These are phyloP conservation scores for Pontoporia blainvillei DNA, from an alignment of 2,113 vertebrate genomes.

Conservation along the genomic window DNA sequence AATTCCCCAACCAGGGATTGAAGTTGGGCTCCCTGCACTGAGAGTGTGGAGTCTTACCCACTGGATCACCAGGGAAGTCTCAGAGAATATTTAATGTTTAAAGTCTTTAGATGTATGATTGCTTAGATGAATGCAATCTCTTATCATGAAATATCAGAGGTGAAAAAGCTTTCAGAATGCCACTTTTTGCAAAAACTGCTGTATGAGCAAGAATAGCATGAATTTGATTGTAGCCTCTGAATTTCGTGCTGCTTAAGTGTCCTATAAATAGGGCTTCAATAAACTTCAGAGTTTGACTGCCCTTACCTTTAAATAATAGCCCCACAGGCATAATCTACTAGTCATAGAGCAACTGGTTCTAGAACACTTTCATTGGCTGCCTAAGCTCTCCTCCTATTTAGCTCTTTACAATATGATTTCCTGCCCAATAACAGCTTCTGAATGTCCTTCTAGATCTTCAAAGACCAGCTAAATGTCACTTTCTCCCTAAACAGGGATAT, in stretches of 20 bases:
- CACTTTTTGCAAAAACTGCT: background rate
- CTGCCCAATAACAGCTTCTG: background rate
- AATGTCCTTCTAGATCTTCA: background rate
- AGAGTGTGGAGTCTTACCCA: no score
- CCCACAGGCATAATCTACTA: background rate
- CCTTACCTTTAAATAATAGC: background rate
- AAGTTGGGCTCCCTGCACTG: no score
- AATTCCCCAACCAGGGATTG: no score
- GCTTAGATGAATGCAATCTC: background rate
- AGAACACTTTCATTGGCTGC: background rate
- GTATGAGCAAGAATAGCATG: background rate
- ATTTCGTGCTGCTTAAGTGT: background rate
- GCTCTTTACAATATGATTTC: background rate
- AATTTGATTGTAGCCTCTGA: background rate
- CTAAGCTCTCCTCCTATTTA: background rate
- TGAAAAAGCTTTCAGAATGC: background rate
- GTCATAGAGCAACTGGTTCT: background rate
- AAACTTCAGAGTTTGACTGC: background rate
- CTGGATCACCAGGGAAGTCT: no score
- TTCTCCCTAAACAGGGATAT: background rate
- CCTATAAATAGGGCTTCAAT: background rate
- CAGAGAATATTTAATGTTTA: background rate
- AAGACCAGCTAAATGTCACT: background rate
- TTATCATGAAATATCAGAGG: background rate
- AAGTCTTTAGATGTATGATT: background rate